phyloP scores from a whole-genome alignment of 1,140 invertebrate species.

The Penaeus indicus region DNA sequence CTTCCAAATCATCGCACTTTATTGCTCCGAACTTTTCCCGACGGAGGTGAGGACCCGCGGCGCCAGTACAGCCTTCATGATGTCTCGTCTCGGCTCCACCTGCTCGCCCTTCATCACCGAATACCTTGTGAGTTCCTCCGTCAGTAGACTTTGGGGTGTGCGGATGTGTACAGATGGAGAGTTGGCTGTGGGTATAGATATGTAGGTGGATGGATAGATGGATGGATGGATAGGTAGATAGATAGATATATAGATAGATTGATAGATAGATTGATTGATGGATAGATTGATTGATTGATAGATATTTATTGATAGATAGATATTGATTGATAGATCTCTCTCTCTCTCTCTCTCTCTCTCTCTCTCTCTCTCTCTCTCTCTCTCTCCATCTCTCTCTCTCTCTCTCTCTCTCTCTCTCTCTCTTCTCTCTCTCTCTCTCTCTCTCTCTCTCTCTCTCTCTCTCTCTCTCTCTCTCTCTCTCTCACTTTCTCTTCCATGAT shows the following conservation, averaged over 20 bases:
- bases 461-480: conserved; percentile 15
- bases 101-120: conserved; percentile 53
- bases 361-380: too few species aligned
- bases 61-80: conserved; percentile 56
- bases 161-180: too few species aligned
- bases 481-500: conserved; percentile 2
- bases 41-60: conserved; percentile 73
- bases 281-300: too few species aligned
- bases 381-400: too few species aligned
- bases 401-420: neutral
- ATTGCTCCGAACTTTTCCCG: conserved; percentile 86
- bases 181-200: too few species aligned
- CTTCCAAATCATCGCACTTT: conserved; percentile 89
- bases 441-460: conserved; percentile 11
- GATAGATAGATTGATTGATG: neutral
- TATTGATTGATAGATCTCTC: too few species aligned
- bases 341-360: too few species aligned
- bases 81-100: conserved; percentile 62
- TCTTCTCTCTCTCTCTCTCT: conserved; percentile 28
- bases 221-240: too few species aligned
- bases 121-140: conserved; percentile 34
- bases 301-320: too few species aligned
- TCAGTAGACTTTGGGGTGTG: too few species aligned
- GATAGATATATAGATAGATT: too few species aligned
- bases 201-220: too few species aligned